Base-by-base conservation (phyloP, 2,888 invertebrate species). In the Amiota mariae region DNA sequence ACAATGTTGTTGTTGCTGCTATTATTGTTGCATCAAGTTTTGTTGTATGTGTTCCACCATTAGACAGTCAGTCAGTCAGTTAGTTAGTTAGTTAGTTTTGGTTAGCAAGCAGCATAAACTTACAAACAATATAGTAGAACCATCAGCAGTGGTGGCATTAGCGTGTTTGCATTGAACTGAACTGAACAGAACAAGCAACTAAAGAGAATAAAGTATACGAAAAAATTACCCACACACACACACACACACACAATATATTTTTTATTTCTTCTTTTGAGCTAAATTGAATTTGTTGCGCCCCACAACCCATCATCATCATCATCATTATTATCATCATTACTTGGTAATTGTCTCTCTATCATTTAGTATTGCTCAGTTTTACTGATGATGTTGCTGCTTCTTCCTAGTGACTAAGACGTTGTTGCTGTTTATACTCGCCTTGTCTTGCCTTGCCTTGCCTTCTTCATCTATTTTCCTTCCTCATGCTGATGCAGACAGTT, bases 51-150 rank as follows among this genome's bases (percentile, higher is more conserved):
- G 24, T 24, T 51, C 67, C 72, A 36, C 36, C 13, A 46, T 64
- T 47, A 64, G 46, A 64, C 72, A 73, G 71, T 74, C 67, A 73
- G 76, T 73, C 80, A 79, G 36, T 36, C 6, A 36, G 36, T 36
- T 36, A 0, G 71, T 73, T 79, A 79, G 36, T 36, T 36, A 36
- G 36, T 36, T 36, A 0, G 71, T 56, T 70, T 77, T 72, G 66
- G 71, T 3, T 24, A 24, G 24, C 24, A 2, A 2, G 24, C 24
- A 24, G 24, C 24, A 24, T 1, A 1, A 24, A 3, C 24, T 2
- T 24, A 24, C 24, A 24, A 24, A 24, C 24, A 24, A 24, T 64
- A 72, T 48, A 47, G 36, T 12, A 47, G 59, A 51, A 59, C 2
- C 20, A n/a, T 0, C 54, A 51, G 3, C 12, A 51, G 54, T 6